These are phyloP conservation scores for Caenorhabditis zanzibari DNA, from an alignment of 2,888 invertebrate species.

Conservation along the genomic window DNA sequence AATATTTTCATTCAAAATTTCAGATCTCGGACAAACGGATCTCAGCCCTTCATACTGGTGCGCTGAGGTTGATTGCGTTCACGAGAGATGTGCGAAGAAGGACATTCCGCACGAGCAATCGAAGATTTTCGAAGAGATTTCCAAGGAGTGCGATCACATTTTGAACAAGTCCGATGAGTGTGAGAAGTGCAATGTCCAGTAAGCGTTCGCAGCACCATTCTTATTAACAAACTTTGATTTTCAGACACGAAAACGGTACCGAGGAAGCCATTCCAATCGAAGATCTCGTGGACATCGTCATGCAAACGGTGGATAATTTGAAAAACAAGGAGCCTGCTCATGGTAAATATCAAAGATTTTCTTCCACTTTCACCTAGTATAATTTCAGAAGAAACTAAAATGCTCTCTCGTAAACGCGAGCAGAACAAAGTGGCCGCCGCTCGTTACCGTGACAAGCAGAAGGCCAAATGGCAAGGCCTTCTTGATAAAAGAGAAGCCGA, in stretches of 20 bases:
- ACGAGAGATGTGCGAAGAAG: slow-evolving; percentile 35
- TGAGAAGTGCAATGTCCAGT: slow-evolving; percentile 65
- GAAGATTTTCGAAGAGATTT: slow-evolving; percentile 68
- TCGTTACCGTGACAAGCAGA: slow-evolving; percentile 69
- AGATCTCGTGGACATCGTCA: slow-evolving; percentile 68
- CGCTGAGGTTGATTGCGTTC: slow-evolving; percentile 52
- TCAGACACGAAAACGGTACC: slow-evolving; percentile 58
- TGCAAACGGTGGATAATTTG: slow-evolving; percentile 62
- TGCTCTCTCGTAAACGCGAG: slow-evolving; percentile 61
- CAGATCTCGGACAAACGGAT: slow-evolving; percentile 49
- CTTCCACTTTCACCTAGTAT: background rate
- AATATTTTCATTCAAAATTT: background rate
- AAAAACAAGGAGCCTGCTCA: slow-evolving; percentile 30
- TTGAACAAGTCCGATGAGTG: slow-evolving; percentile 57
- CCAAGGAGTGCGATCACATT: slow-evolving; percentile 71
- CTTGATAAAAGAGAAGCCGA: slow-evolving; percentile 34
- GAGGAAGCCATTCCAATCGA: slow-evolving; percentile 66
- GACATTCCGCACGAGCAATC: slow-evolving; percentile 59
- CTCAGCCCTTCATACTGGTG: slow-evolving; percentile 55
- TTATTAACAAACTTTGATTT: background rate
- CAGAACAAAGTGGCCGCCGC: slow-evolving; percentile 71
- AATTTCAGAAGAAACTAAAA: slow-evolving; percentile 45
- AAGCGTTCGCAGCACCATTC: slow-evolving; percentile 19
- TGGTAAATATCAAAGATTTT: background rate
- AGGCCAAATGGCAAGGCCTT: slow-evolving; percentile 62